Base-by-base conservation (phyloP, 2,797 vertebrate genomes). In the Triplophysa bombifrons region DNA sequence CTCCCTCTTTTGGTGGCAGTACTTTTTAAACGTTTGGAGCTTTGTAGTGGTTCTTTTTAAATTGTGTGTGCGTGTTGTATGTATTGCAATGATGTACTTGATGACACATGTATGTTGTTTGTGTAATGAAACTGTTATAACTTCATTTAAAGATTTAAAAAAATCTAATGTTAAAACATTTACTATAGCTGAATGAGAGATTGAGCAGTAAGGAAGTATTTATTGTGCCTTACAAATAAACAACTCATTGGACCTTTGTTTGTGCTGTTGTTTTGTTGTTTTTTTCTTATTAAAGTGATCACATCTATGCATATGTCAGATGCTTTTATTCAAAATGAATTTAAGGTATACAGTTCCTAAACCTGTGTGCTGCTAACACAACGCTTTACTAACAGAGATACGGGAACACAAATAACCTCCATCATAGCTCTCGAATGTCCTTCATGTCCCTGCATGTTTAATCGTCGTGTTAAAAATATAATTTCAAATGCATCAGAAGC, bases 141-240 rank as follows among this genome's bases (percentile, higher is more conserved):
- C 89, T 89, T 91, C 89, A 86, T 92, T 93, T 89, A 85, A 86
- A 80, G 76, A 81, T 80, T 86, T 84, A 69, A 80, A 84, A 85
- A 85, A 83, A 76, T 88, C 48, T 82, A 85, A 73, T 46, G 89
- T 91, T 83, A 87, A 90, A 91, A 88, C 87, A 89, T 93, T 91
- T 91, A 92, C 88, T 91, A 86, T 87, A 83, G 72, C 77, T 84
- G 85, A 91, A 93, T 89, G 90, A 93, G 92, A 91, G 89, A 88
- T 93, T 93, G 92, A 92, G 92, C 92, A 91, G 94, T 94, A 95
- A 95, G 93, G 93, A 93, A 94, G 92, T 91, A 92, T 93, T 93
- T 94, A 92, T 92, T 92, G 93, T 95, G 94, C 94, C 94, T 95
- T 95, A 94, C 94, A 93, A 94, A 94, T 94, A 93, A 94, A 94